phyloP scores from a whole-genome alignment of 2,888 invertebrate genomes.

The Lasioglossum malachurum region DNA sequence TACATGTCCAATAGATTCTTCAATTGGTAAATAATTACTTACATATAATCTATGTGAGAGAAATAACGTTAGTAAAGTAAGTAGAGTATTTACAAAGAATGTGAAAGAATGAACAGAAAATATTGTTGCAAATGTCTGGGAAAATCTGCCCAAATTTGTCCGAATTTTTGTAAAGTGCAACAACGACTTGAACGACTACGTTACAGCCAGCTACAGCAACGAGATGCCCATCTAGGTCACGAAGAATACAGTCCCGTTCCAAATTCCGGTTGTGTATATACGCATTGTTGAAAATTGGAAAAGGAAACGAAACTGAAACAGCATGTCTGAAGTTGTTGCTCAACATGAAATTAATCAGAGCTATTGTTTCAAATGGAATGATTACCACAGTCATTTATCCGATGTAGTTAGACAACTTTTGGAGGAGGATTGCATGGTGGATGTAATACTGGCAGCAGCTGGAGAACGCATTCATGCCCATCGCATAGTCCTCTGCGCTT shows the following conservation, averaged over 20 bases:
- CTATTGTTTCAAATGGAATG: slow-evolving; percentile 84
- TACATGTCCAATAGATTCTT: too few species aligned
- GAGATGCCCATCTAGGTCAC: slow-evolving; percentile 53
- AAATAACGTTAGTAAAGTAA: background rate
- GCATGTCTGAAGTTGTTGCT: slow-evolving; percentile 76
- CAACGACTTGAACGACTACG: background rate
- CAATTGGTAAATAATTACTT: too few species aligned
- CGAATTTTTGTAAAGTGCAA: background rate
- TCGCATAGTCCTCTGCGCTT: slow-evolving; percentile 85
- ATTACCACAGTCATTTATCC: slow-evolving; percentile 83
- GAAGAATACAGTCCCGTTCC: slow-evolving; percentile 60
- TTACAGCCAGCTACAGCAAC: background rate
- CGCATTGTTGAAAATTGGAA: slow-evolving; percentile 64
- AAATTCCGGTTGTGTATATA: slow-evolving; percentile 60
- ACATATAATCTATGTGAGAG: background rate
- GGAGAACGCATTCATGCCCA: slow-evolving; percentile 85
- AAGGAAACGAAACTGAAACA: slow-evolving; percentile 79
- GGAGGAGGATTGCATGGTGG: slow-evolving; percentile 84
- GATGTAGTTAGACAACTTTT: slow-evolving; percentile 82
- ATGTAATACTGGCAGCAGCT: slow-evolving; percentile 85
- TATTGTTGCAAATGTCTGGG: background rate
- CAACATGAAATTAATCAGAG: slow-evolving; percentile 69
- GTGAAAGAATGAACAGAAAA: background rate
- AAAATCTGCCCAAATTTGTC: background rate
- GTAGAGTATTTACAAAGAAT: background rate